A percentile compares a stretch with the other conserved stretches of the same genome.
Conservation (phyloP, 1,140 invertebrate genomes). For the Atta colombica region DNA sequence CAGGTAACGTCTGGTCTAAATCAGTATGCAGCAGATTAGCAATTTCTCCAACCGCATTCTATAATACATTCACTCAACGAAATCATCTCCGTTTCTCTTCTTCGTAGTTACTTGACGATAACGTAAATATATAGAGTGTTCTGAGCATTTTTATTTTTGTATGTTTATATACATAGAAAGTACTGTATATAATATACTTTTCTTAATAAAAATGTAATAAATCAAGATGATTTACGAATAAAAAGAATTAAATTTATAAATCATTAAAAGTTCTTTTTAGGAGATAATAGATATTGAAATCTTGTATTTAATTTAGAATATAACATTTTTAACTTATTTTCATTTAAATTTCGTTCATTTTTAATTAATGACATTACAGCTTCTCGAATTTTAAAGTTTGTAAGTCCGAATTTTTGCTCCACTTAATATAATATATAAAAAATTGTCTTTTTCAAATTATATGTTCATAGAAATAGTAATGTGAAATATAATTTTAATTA, state of each 20-base stretch:
- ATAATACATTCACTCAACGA: background rate
- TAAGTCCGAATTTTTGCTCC: too few species aligned
- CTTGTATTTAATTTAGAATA: background rate
- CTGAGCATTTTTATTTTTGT: background rate
- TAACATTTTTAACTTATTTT: background rate
- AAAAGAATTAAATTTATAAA: background rate
- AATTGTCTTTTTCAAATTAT: background rate
- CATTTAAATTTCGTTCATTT: too few species aligned
- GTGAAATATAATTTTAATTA: background rate
- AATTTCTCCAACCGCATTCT: slow-evolving; percentile 17
- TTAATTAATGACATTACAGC: too few species aligned
- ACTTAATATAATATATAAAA: background rate
- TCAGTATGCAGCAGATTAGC: background rate
- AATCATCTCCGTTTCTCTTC: background rate
- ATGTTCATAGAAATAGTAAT: background rate
- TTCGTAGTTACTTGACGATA: background rate
- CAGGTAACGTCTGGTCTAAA: slow-evolving; percentile 30
- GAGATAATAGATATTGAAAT: background rate
- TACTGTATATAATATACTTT: too few species aligned
- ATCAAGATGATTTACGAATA: background rate
- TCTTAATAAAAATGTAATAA: background rate
- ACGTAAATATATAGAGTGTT: slow-evolving; percentile 9
- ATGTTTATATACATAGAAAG: background rate
- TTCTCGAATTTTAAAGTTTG: too few species aligned
- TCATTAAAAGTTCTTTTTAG: background rate